Conservation (phyloP, 2,797 vertebrate genomes). For the Hippocampus kuda region DNA sequence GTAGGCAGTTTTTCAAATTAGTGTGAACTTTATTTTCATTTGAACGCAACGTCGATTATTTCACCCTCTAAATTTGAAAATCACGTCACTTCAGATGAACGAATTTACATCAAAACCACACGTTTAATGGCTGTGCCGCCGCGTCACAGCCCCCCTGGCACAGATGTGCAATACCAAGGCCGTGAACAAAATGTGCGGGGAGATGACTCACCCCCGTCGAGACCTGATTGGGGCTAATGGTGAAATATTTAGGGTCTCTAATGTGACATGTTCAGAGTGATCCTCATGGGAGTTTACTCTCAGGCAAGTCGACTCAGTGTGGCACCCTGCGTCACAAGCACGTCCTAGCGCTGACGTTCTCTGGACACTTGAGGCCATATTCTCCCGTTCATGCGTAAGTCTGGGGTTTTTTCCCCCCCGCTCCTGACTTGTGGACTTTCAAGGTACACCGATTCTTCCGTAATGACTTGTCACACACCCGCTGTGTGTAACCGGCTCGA, state of each 20-base stretch:
- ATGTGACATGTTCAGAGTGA: slow-evolving; percentile 42
- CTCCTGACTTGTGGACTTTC: too few relatives aligned
- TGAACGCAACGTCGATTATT: background rate
- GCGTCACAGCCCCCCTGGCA: slow-evolving; percentile 24
- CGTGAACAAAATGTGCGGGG: slow-evolving; percentile 35
- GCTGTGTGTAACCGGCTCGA: too few relatives aligned
- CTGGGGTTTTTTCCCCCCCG: too few relatives aligned
- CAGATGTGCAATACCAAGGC: slow-evolving; percentile 17
- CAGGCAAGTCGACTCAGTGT: slow-evolving; percentile 28
- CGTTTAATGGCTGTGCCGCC: slow-evolving; percentile 2
- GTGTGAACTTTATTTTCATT: background rate
- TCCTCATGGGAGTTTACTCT: slow-evolving; percentile 25
- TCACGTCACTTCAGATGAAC: slow-evolving; percentile 7
- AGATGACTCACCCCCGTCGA: slow-evolving; percentile 34
- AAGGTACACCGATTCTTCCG: too few relatives aligned
- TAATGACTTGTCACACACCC: too few relatives aligned
- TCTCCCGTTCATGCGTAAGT: too few relatives aligned
- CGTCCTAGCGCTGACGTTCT: slow-evolving; percentile 5
- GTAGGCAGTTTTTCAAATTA: slow-evolving; percentile 15
- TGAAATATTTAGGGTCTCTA: slow-evolving; percentile 43
- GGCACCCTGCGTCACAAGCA: slow-evolving; percentile 25
- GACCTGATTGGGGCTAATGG: slow-evolving; percentile 35
- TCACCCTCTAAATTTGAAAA: slow-evolving; percentile 1
- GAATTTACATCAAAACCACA: slow-evolving; percentile 1
- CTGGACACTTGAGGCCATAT: background rate